Evolutionary conservation across 64 coral and sea anemone species (phyloP).

Genomic region (Stichodactyla helianthus): DNA sequence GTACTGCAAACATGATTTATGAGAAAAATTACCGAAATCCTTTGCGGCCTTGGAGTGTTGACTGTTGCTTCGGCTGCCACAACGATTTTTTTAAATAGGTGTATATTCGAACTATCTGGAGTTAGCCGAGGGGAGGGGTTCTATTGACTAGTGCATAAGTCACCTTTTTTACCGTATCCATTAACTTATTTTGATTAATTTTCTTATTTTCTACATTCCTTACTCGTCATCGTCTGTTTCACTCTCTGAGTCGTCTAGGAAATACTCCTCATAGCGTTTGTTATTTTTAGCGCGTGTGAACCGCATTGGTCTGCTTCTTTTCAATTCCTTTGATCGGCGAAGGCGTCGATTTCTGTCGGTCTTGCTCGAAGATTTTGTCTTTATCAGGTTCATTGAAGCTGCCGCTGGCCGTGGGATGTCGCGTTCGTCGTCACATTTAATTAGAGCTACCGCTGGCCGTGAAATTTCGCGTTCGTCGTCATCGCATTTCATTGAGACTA

Average conservation of each 20-base stretch:
- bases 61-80: no score
- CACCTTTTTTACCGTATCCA: no score
- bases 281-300: background rate
- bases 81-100: no score
- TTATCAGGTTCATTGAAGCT: background rate
- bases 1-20: no score
- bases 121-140: no score
- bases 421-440: background rate
- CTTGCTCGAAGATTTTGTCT: background rate
- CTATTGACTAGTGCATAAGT: no score
- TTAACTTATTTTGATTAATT: no score
- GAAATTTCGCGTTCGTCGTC: background rate
- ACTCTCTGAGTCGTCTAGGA: background rate
- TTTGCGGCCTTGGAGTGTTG: no score
- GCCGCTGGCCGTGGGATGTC: background rate
- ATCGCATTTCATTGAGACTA: background rate
- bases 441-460: background rate
- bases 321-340: background rate
- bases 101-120: no score
- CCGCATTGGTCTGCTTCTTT: background rate
- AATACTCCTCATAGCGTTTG: background rate
- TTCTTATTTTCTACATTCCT: background rate
- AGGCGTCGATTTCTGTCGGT: background rate
- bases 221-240: background rate
- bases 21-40: no score